These are phyloP conservation scores for Micromys minutus DNA, from an alignment of 2,113 vertebrate species.

Conservation along the genomic window DNA sequence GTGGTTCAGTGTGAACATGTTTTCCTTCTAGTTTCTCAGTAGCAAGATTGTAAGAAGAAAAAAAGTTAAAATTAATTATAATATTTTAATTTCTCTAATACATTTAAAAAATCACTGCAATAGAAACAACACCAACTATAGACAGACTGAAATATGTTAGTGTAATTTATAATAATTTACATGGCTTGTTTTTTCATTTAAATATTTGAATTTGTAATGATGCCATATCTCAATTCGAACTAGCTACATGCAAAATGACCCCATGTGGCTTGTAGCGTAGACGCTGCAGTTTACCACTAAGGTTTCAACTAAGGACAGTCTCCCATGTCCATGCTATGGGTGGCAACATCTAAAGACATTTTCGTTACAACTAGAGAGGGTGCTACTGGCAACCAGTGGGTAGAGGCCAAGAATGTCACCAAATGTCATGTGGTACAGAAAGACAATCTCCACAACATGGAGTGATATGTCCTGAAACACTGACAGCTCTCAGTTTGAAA, in stretches of 20 bases:
- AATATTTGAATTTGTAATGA: neutral
- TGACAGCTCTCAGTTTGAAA: neutral
- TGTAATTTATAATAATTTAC: neutral
- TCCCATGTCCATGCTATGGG: rapidly evolving
- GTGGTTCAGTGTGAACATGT: rapidly evolving
- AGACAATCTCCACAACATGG: neutral
- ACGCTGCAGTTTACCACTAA: rapidly evolving
- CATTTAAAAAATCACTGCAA: slow-evolving; percentile 14
- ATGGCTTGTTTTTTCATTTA: neutral
- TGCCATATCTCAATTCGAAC: neutral
- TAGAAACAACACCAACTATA: neutral
- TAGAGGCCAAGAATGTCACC: neutral
- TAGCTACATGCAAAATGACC: neutral
- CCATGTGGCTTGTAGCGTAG: neutral
- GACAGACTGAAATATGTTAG: neutral
- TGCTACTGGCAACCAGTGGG: neutral
- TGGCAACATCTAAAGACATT: neutral
- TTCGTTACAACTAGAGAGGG: neutral
- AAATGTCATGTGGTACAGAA: neutral
- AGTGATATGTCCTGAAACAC: neutral
- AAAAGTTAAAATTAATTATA: neutral
- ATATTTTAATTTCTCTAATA: neutral
- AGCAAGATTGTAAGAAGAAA: neutral
- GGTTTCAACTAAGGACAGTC: neutral
- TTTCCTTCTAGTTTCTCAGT: neutral